A percentile compares a stretch with the other conserved stretches of the same genome.
These are phyloP conservation scores for Campoletis raptor DNA, from an alignment of 2,888 invertebrate genomes.

Conservation along the genomic window DNA sequence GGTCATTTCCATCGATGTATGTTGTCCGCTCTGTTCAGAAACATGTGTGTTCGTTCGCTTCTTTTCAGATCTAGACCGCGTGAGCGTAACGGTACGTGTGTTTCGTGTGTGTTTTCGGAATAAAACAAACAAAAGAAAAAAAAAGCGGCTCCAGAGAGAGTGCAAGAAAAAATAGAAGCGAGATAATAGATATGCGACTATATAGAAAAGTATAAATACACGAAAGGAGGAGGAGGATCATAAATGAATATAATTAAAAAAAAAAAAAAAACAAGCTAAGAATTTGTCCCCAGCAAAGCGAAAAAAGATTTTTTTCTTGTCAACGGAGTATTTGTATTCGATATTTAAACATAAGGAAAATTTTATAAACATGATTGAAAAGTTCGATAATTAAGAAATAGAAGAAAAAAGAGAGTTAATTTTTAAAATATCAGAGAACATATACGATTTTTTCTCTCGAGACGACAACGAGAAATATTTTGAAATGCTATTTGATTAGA, in stretches of 20 bases:
- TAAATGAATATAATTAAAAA: background rate
- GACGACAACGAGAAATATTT: background rate
- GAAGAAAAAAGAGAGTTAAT: background rate
- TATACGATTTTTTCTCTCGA: background rate
- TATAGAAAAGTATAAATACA: constrained; percentile 71
- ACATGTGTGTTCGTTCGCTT: constrained; percentile 85
- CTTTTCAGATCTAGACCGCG: constrained; percentile 84
- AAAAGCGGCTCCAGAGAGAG: constrained; percentile 75
- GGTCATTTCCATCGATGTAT: constrained; percentile 84
- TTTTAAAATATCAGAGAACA: background rate
- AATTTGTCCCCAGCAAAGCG: constrained; percentile 11
- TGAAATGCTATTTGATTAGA: background rate
- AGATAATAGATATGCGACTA: constrained; percentile 67
- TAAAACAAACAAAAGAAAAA: constrained; percentile 74
- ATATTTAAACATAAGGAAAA: background rate
- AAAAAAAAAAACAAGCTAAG: background rate
- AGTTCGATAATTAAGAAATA: background rate
- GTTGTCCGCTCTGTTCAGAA: constrained; percentile 85
- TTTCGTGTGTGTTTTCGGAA: constrained; percentile 75
- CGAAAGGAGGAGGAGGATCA: constrained; percentile 9
- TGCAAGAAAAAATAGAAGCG: constrained; percentile 75
- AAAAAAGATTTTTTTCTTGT: background rate
- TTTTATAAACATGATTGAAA: background rate
- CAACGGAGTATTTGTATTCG: background rate
- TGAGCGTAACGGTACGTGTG: constrained; percentile 82